phyloP scores from a whole-genome alignment of 2,888 invertebrate genomes.

The Pteria penguin region DNA sequence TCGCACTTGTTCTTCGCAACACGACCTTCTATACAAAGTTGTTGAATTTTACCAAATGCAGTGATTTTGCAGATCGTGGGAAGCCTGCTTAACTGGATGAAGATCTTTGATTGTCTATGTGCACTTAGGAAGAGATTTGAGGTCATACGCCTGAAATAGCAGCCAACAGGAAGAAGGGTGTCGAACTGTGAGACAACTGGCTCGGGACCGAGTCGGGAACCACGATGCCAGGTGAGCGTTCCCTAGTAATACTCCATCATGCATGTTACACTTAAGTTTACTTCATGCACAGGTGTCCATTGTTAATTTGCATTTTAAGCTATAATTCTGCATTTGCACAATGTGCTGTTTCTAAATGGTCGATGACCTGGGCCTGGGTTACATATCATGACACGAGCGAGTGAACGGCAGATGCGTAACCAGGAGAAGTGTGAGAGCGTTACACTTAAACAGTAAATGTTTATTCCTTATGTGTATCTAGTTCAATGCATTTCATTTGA shows the following conservation, averaged over 20 bases:
- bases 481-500: no score
- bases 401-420: neutral
- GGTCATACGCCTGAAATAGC: neutral
- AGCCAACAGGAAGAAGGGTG: conserved; percentile 27
- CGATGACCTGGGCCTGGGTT: neutral
- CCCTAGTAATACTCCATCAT: neutral
- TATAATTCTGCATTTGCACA: neutral
- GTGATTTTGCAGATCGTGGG: conserved; percentile 8
- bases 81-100: conserved; percentile 2
- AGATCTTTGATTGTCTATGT: neutral
- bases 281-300: neutral
- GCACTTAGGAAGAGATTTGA: neutral
- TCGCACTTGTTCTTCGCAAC: conserved; percentile 31
- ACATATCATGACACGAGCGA: neutral
- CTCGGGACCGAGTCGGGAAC: conserved; percentile 4
- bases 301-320: neutral
- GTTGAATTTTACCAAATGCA: neutral
- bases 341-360: neutral
- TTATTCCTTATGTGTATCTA: no score
- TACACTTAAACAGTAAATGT: no score
- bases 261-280: neutral
- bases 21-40: neutral
- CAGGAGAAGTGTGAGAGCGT: no score
- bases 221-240: conserved; percentile 19
- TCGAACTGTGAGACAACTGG: conserved; percentile 1